Conservation (phyloP, 1,140 invertebrate species). For the Agrypnia vestita region DNA sequence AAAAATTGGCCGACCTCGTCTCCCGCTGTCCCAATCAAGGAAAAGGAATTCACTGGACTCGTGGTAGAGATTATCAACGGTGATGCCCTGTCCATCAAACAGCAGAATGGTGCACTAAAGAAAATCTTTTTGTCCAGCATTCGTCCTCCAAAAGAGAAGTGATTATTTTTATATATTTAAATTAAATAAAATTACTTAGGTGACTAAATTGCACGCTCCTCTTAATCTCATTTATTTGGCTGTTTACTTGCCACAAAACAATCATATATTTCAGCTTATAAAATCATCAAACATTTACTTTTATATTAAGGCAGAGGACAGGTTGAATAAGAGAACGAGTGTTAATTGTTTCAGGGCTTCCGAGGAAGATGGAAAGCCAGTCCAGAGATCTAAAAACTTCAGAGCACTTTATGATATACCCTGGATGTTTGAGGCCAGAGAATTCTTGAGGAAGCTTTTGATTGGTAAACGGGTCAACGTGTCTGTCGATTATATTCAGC, state of each 20-base stretch:
- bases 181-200: too few species aligned
- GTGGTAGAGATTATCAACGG: constrained; percentile 96
- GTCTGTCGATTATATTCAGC: constrained; percentile 96
- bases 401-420: constrained; percentile 97
- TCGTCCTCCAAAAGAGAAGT: constrained; percentile 88
- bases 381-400: constrained; percentile 77
- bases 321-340: not conserved
- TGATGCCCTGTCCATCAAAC: constrained; percentile 92
- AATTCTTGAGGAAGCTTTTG: constrained; percentile 96
- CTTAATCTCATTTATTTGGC: too few species aligned
- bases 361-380: constrained; percentile 78
- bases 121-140: constrained; percentile 98
- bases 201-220: too few species aligned
- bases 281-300: not conserved
- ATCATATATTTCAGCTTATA: too few species aligned
- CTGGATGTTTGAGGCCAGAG: constrained; percentile 98
- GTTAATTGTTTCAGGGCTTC: constrained; percentile 61
- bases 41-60: constrained; percentile 88
- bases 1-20: constrained; percentile 84
- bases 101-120: constrained; percentile 84
- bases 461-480: constrained; percentile 97
- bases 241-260: too few species aligned
- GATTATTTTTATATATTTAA: constrained; percentile 52
- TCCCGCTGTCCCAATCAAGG: constrained; percentile 81
- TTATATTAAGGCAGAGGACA: not conserved